These are phyloP conservation scores for Heliconius cydno DNA, from an alignment of 2,888 invertebrate species.

Conservation along the genomic window DNA sequence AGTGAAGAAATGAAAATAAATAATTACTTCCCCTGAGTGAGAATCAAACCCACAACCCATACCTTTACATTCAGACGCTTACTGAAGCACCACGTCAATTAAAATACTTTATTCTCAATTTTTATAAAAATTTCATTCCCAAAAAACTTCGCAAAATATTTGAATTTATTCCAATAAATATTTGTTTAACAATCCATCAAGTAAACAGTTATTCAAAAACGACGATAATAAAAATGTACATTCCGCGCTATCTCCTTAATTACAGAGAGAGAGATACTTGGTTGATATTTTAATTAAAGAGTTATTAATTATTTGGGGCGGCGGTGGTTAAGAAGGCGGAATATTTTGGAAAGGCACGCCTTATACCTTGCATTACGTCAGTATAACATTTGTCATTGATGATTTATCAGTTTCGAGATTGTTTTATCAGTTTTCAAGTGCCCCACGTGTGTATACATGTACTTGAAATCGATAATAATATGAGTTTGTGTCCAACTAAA, in stretches of 20 bases:
- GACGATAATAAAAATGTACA: constrained; percentile 9
- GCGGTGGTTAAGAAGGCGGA: constrained; percentile 77
- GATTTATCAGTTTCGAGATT: constrained; percentile 52
- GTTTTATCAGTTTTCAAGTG: constrained; percentile 50
- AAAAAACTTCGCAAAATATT: not conserved
- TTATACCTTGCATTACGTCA: constrained; percentile 62
- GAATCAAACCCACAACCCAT: too few species aligned
- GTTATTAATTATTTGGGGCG: constrained; percentile 78
- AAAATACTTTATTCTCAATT: too few species aligned
- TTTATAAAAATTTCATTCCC: not conserved
- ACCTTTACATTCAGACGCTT: too few species aligned
- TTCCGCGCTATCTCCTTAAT: constrained; percentile 53
- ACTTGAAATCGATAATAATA: constrained; percentile 7
- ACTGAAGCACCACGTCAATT: too few species aligned
- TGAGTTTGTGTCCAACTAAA: constrained; percentile 1
- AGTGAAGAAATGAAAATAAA: too few species aligned
- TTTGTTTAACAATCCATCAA: not conserved
- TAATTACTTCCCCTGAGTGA: too few species aligned
- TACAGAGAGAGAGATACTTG: constrained; percentile 57
- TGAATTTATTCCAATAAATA: not conserved
- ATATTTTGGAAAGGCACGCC: constrained; percentile 71
- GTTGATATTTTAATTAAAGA: constrained; percentile 79
- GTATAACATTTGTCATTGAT: constrained; percentile 54
- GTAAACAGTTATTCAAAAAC: constrained; percentile 8
- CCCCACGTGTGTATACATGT: constrained; percentile 25